These are phyloP conservation scores for Mareca penelope DNA, from an alignment of 2,797 vertebrate species.

Conservation along the genomic window DNA sequence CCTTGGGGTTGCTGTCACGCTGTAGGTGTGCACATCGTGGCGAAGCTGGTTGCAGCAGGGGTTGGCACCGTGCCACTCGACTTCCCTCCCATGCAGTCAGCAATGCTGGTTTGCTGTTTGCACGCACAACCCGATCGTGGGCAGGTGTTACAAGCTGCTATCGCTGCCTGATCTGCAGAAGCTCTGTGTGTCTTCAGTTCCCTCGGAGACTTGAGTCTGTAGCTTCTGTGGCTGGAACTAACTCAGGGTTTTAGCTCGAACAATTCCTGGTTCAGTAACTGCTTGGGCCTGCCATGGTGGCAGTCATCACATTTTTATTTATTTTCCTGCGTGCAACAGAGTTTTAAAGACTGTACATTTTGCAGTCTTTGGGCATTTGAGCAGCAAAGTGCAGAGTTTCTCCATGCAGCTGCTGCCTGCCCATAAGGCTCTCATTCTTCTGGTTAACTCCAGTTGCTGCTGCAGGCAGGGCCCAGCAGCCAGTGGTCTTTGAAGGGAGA, in stretches of 20 bases:
- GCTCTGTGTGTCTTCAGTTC: background rate
- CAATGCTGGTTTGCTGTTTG: background rate
- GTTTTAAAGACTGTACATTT: background rate
- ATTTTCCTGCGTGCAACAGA: background rate
- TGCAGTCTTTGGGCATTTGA: background rate
- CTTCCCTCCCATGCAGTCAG: background rate
- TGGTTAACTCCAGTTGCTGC: background rate
- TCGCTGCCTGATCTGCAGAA: slow-evolving; percentile 12
- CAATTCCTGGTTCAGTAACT: background rate
- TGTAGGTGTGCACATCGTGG: background rate
- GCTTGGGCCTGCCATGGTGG: background rate
- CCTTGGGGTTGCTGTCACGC: background rate
- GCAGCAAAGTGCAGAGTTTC: background rate
- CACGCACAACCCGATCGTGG: background rate
- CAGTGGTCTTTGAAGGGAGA: slow-evolving; percentile 1
- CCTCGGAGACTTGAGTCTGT: background rate
- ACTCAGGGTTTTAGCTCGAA: background rate
- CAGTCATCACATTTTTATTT: background rate
- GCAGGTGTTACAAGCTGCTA: slow-evolving; percentile 17
- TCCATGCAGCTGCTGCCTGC: background rate
- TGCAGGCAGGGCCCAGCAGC: background rate
- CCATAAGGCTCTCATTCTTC: background rate
- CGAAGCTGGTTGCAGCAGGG: background rate
- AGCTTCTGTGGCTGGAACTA: background rate
- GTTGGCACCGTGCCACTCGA: background rate